Base-by-base conservation (phyloP, 2,113 vertebrate genomes). In the Hystrix cristata region DNA sequence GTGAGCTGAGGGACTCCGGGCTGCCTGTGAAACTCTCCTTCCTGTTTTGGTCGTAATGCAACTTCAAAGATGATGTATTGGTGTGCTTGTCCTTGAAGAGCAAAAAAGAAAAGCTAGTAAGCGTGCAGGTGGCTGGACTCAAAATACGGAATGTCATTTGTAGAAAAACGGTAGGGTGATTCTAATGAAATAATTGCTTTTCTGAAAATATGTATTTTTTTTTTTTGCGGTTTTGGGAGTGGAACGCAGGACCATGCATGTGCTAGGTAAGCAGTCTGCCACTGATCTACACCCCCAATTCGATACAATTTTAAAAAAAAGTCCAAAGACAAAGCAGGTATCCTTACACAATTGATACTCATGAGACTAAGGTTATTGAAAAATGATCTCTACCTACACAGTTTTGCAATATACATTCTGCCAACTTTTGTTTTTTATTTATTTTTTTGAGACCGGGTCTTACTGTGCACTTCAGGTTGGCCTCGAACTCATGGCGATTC, bases 151-250 rank as follows among this genome's bases (percentile, higher is more conserved):
- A 72, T 88, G 12, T 8, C 38, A 62, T 87, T 95, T 90, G 59
- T 87, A 82, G 82, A 74, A 94, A 96, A 89, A 59, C 21, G 51
- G 51, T 71, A 88, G 23, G 10, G 53, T 57, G 38, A 81, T 86
- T 96, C 53, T 21, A 78, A 43, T 91, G 67, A 96, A 91, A 83
- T 93, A 13, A 25, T 43, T 94, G 29, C 51, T 84, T 85, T 93
- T 92, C 78, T 67, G 48, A 53, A 94, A 91, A 74, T 76, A 38
- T 13, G 18, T 51, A 48, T 48, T 62, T 48, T 29, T 89, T 74
- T 88, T 46, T 51, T 34, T 43, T 51, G 71, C n/a, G 9, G 62
- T 18, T 16, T 51, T 78, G 74, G 48, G 48, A 48, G 18, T 78
- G 2, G 29, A 78, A 51, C 74, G 15, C 48, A 53, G 46, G 43